phyloP scores from a whole-genome alignment of 2,888 invertebrate species.

The Gastracanthus pulcherrimus region DNA sequence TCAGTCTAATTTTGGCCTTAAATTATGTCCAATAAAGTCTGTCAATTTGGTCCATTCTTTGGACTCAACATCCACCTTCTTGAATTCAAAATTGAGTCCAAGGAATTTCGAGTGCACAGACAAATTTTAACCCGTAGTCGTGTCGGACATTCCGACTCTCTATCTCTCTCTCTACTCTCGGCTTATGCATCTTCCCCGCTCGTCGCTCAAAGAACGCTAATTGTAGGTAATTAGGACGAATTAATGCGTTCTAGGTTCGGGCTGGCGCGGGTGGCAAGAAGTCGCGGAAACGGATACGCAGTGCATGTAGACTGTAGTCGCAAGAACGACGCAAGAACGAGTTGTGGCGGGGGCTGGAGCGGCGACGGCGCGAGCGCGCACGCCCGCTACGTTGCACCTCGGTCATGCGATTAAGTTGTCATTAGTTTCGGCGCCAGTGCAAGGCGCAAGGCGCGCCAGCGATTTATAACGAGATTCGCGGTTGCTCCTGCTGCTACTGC shows the following conservation, averaged over 20 bases:
- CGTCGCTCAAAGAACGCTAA: conserved; percentile 53
- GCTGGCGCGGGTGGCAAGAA: conserved; percentile 37
- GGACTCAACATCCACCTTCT: too few species aligned
- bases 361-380: not conserved
- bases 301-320: not conserved
- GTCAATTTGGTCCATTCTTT: too few species aligned
- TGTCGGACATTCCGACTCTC: too few species aligned
- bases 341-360: not conserved
- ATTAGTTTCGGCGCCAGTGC: conserved; percentile 33
- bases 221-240: conserved; percentile 66
- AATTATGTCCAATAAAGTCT: too few species aligned
- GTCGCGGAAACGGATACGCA: conserved; percentile 31
- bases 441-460: too few species aligned
- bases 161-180: too few species aligned
- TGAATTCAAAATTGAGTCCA: too few species aligned
- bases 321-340: conserved; percentile 6
- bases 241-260: conserved; percentile 57
- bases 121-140: too few species aligned
- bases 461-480: too few species aligned
- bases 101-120: too few species aligned
- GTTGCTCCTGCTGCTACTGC: not conserved
- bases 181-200: not conserved
- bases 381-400: not conserved
- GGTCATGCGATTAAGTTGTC: conserved; percentile 27
- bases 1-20: too few species aligned